Base-by-base conservation (phyloP, 2,888 invertebrate genomes). In the Eristalinus sepulchralis region DNA sequence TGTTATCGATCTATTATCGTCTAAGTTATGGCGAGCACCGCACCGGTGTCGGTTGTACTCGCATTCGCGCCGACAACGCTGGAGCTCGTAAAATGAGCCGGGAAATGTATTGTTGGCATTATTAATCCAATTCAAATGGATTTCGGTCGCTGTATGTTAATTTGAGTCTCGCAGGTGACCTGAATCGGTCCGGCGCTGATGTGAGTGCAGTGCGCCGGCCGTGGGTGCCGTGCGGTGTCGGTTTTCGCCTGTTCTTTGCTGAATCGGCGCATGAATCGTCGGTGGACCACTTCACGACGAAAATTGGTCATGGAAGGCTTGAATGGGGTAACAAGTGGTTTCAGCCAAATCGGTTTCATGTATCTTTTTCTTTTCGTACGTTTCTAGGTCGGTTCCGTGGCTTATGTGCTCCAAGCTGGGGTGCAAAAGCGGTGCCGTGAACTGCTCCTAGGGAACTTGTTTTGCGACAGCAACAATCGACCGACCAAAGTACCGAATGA, bases 1-100 rank as follows among this genome's bases (percentile, higher is more conserved):
- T 72, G 84, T 81, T 85, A 85, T 85, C 81, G 84, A 82, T 85
- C 76, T 81, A 82, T 85, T 77, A 77, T 82, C 59, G 81, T 85
- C 76, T 62, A 73, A 68, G 68, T 73, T 83, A 79, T 68, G 63
- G 83, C 67, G 72, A 66, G 53, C 77, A 77, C 60, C 34, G 68
- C 22, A 17, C 55, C 68, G 47, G 36, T 53, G 57, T 57, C 13
- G 64, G 59, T 70, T 70, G 63, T 77, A 71, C 64, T 55, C 67
- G 71, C 81, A 81, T 73, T 81, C 71, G 71, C 47, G 47, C 71
- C 72, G 84, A 80, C 77, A 77, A 71, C 80, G 75, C 81, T 72
- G 72, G 81, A 72, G 71, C 81, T 81, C 76, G 85, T 82, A 71
- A 72, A 85, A 85, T 85, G 72, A 85, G 76, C 72, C 39, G 66